Evolutionary conservation across 1,140 invertebrate genomes (phyloP).

Genomic region (Trachymyrmex septentrionalis): DNA sequence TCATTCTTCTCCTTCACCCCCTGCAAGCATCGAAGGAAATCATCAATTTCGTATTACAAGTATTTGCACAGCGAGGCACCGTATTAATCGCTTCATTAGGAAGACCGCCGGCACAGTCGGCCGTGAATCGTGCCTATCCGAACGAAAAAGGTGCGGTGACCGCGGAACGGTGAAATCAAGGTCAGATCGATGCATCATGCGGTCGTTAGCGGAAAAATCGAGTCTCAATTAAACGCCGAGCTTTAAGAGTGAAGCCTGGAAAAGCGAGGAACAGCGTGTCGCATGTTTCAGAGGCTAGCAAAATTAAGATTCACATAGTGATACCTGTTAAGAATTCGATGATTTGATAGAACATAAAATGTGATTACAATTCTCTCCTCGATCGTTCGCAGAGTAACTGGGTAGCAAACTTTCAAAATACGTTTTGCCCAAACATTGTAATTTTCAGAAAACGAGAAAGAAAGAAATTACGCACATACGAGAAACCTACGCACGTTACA

Average conservation of each 20-base stretch:
- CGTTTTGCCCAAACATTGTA: no score
- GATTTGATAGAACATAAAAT: background rate
- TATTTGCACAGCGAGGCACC: background rate
- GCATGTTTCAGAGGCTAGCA: background rate
- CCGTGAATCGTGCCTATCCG: slow-evolving; percentile 15
- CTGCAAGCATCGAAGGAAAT: slow-evolving; percentile 44
- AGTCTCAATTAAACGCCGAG: slow-evolving; percentile 7
- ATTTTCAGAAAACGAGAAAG: no score
- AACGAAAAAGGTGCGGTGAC: background rate
- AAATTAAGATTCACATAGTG: background rate
- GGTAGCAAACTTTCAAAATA: no score
- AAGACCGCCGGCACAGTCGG: background rate
- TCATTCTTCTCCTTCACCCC: slow-evolving; percentile 63
- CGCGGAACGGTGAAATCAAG: slow-evolving; percentile 55
- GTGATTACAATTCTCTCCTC: background rate
- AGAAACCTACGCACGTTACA: no score
- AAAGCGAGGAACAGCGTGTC: background rate
- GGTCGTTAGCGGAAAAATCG: background rate
- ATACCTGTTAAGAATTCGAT: background rate
- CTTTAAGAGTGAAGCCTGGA: background rate
- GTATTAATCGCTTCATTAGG: slow-evolving; percentile 48
- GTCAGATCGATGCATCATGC: slow-evolving; percentile 43
- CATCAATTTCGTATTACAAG: background rate
- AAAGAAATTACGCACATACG: no score
- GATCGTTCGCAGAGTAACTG: background rate